A percentile compares a stretch with the other conserved stretches of the same genome.
These are phyloP conservation scores for Ameiurus melas DNA, from an alignment of 2,113 vertebrate genomes.

Conservation along the genomic window DNA sequence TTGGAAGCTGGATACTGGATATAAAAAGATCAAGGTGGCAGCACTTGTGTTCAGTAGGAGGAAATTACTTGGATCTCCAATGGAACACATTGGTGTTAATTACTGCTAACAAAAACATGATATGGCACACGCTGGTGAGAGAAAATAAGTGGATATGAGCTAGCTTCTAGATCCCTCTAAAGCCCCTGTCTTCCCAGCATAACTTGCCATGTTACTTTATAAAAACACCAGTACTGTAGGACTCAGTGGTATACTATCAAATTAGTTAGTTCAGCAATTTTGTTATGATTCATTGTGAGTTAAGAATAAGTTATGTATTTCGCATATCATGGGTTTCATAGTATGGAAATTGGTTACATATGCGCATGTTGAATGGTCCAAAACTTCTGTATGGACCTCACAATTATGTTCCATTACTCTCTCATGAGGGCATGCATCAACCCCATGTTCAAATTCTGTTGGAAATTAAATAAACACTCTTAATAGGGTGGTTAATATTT, in stretches of 20 bases:
- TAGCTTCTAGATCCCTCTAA: conserved; percentile 6
- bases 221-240: conserved; percentile 45
- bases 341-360: conserved; percentile 68
- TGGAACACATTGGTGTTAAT: conserved; percentile 86
- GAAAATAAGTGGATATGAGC: conserved; percentile 42
- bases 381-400: conserved; percentile 46
- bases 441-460: conserved; percentile 47
- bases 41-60: conserved; percentile 83
- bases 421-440: conserved; percentile 48
- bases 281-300: conserved; percentile 63
- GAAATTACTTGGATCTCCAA: conserved; percentile 87
- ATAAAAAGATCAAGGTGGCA: conserved; percentile 86
- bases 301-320: conserved; percentile 59
- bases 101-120: conserved; percentile 77
- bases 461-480: conserved; percentile 63
- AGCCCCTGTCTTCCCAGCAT: conserved; percentile 2
- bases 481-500: conserved; percentile 57
- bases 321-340: conserved; percentile 55
- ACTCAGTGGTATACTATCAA: conserved; percentile 56
- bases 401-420: conserved; percentile 55
- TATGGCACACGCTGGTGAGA: conserved; percentile 79
- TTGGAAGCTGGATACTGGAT: conserved; percentile 71
- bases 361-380: conserved; percentile 51
- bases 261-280: conserved; percentile 62
- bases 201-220: background rate